Base-by-base conservation (phyloP, 2,113 vertebrate species). In the Petrocephalus microphthalmus region DNA sequence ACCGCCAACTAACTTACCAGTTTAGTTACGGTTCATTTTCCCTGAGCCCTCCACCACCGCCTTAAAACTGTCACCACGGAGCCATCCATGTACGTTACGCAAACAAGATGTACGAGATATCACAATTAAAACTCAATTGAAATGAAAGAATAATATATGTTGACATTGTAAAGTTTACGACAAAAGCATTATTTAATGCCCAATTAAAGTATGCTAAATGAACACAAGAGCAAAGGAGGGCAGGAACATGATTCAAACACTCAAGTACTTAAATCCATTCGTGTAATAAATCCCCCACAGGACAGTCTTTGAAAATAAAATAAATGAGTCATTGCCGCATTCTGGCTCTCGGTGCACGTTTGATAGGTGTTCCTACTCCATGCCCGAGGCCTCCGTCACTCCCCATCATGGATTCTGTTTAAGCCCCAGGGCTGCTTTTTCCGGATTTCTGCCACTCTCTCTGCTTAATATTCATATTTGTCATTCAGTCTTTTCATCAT, bases 381-480 rank as follows among this genome's bases (percentile, higher is more conserved):
- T 20, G 20, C 20, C 22, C 5, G 83, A 17, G 83, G 83, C 2
- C 13, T 22, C n/a, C 3, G 22, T 49, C n/a, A n/a, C 47, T 5
- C 45, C n/a, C n/a, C 45, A 49, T 83, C 84, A 7, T 6, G 19
- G 45, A 13, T 17, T 37, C 29, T 33, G 84, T 33, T 54, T 33
- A 56, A 17, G 84, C 52, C n/a, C 54, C 52, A n/a, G 52, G 47
- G 51, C 13, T 8, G 15, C 1, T 33, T 33, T 47, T 53, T 15
- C 25, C 51, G 25, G 15, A 85, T 85, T 56, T 17, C 84, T 56
- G 52, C 84, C 84, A 54, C 15, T 33, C 4, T 29, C 15, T 7
- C 51, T 56, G 11, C 52, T 85, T 54, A 85, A 56, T 85, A 85
- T 56, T 85, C 51, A 33, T 54, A 54, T 84, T 84, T 85, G 11